Evolutionary conservation across 1,140 invertebrate species (phyloP).

Genomic region (Calephelis nemesis): DNA sequence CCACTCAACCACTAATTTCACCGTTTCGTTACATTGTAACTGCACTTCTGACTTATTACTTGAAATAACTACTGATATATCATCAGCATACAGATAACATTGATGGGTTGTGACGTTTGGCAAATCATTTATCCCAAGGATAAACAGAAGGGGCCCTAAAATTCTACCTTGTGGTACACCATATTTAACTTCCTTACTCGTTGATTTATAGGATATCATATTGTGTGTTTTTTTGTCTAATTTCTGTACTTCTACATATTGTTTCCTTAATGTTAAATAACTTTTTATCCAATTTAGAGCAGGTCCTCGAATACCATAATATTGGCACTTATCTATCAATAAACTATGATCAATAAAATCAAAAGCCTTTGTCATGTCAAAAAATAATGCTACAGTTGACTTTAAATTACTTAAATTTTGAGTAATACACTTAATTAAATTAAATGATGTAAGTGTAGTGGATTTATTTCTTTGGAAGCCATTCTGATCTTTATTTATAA

Average conservation of each 20-base stretch:
- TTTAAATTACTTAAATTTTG: background rate
- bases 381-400: background rate
- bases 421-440: background rate
- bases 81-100: constrained; percentile 1
- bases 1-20: too few relatives aligned
- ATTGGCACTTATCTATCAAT: constrained; percentile 7
- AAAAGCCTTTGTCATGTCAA: constrained; percentile 13
- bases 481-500: background rate
- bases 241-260: background rate
- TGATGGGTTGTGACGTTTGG: background rate
- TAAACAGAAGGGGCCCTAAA: constrained; percentile 3
- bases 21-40: too few relatives aligned
- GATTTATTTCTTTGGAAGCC: background rate
- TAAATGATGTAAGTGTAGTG: background rate
- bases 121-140: constrained; percentile 3
- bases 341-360: background rate
- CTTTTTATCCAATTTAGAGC: background rate
- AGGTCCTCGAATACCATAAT: constrained; percentile 2
- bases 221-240: background rate
- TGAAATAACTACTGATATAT: background rate
- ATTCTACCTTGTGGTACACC: constrained; percentile 19
- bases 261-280: constrained; percentile 4
- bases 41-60: too few relatives aligned
- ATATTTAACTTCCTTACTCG: too few relatives aligned
- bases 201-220: background rate